Evolutionary conservation across 1,140 invertebrate genomes (phyloP).

Genomic region (Micrasema longulum): DNA sequence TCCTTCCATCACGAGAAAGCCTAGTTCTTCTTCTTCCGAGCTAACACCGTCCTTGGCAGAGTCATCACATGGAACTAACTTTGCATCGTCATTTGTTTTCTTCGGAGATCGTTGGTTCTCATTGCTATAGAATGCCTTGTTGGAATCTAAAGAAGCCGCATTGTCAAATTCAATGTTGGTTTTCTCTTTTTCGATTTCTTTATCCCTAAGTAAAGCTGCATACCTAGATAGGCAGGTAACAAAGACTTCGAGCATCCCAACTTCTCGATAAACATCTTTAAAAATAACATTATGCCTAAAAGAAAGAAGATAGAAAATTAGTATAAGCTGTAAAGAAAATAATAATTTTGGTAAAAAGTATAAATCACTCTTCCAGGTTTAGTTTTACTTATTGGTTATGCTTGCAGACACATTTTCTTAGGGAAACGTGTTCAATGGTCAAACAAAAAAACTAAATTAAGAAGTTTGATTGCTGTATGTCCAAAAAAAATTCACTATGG

Average conservation of each 20-base stretch:
- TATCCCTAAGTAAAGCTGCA: conserved; percentile 81
- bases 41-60: conserved; percentile 64
- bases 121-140: conserved; percentile 45
- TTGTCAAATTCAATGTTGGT: conserved; percentile 56
- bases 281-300: conserved; percentile 89
- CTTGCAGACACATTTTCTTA: too few relatives aligned
- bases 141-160: conserved; percentile 54
- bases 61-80: conserved; percentile 58
- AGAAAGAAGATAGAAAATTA: conserved; percentile 47
- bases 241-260: conserved; percentile 96
- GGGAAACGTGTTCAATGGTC: too few relatives aligned
- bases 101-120: conserved; percentile 58
- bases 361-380: too few relatives aligned
- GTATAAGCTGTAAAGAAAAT: too few relatives aligned
- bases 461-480: too few relatives aligned
- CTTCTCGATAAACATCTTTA: conserved; percentile 98
- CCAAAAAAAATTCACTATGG: too few relatives aligned
- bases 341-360: too few relatives aligned
- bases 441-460: too few relatives aligned
- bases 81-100: conserved; percentile 59
- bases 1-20: conserved; percentile 88
- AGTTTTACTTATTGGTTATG: too few relatives aligned
- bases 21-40: conserved; percentile 80
- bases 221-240: conserved; percentile 93
- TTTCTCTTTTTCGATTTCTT: conserved; percentile 65